Evolutionary conservation across 2,797 vertebrate genomes (phyloP), one percentile per base, ranked within the genome.

Genomic region (Alca torda): DNA sequence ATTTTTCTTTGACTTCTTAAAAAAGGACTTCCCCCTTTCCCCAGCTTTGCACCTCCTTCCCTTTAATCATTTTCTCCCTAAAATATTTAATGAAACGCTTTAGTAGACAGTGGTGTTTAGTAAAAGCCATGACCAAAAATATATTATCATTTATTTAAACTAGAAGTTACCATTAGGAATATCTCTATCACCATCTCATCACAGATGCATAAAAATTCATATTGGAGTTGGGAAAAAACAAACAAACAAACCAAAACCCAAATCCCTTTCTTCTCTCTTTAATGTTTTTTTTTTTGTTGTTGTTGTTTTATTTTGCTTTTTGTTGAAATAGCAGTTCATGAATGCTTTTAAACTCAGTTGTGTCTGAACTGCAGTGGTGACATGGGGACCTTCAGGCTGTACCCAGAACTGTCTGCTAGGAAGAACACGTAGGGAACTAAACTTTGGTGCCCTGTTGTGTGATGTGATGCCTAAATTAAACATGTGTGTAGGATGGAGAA

Each of bases 11-110:
- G 19, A 16, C 5, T 31, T 89, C 79, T 73, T 3, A 20, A 25
- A 41, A 54, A 46, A n/a, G 2, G 1, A 23, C 1, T 19, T 89
- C 4, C 2, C 2, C 1, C 1, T 3, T 5, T 3, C 2, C 5
- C 4, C 8, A 4, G 13, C 8, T 81, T 61, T 72, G 1, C 33
- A 24, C 2, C 11, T 70, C 1, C 13, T 68, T 85, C 21, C 6
- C 12, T 46, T 53, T 64, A 61, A 51, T 46, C 41, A 53, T 39
- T 69, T 95, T 82, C 9, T 76, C 7, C 3, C 1, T 1, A 19
- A 16, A 28, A 46, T 50, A 75, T 75, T 65, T 43, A 46, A 65
- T 50, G 3, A 69, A 82, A 61, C n/a, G 3, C 11, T 74, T 79
- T 45, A 6, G 6, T 45, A 50, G 51, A 37, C 19, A 26, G 7